Base-by-base conservation (phyloP, 2,797 vertebrate species). In the Naso thynnoides region DNA sequence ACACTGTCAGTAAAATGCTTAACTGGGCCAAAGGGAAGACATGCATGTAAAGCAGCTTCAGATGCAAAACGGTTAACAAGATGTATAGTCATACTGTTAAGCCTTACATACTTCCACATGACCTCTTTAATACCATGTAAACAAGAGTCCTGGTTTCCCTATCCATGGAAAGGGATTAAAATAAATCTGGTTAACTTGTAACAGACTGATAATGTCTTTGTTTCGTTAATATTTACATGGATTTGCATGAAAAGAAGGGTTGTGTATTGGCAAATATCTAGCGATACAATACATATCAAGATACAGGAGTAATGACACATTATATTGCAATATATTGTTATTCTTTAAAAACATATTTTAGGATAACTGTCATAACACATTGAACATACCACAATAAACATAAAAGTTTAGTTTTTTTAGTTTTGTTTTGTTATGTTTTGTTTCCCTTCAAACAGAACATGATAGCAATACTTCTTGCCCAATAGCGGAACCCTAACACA, bases 11-110 rank as follows among this genome's bases (percentile, higher is more conserved):
- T 68, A 42, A 83, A 82, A 82, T 2, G 52, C 38, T 27, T 78
- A 67, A 81, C 42, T 70, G 54, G 60, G 66, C 79, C 71, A 21
- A 23, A 73, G 61, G 80, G 76, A 73, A 71, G 81, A 76, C 19
- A 70, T 31, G 52, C 58, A 70, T 66, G 73, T 60, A 53, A 47
- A 56, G 33, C 13, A 27, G 39, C 33, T 24, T 58, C 23, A 60
- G 38, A 58, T 57, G 41, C 21, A 71, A 55, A 73, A 52, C 19
- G 41, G 44, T 48, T n/a, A 64, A 65, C 49, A 54, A 47, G 41
- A 64, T 6, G 38, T 49, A 44, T 9, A 54, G 36, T 50, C 21
- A 38, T 49, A 52, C 13, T 50, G 26, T 27, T 45, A 26, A 38
- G 21, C 38, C 15, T 44, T 72, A 19, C 18, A 62, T 53, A 71